A percentile compares a stretch with the other conserved stretches of the same genome.
These are phyloP conservation scores for Toxonevra muliebris DNA, from an alignment of 2,888 invertebrate species.

Conservation along the genomic window DNA sequence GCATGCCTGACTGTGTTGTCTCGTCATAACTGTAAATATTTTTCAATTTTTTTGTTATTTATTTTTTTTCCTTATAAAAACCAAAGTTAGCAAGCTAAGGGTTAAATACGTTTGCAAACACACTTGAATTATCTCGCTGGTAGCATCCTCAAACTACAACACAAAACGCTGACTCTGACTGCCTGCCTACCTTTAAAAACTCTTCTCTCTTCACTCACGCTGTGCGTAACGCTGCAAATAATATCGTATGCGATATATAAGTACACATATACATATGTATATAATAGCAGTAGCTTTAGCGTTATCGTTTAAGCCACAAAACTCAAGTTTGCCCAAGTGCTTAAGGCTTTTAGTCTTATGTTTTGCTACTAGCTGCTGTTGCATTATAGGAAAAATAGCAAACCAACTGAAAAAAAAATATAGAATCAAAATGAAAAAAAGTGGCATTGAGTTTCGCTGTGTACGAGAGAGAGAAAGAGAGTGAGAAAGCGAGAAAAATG, in stretches of 20 bases:
- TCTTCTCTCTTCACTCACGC: neutral
- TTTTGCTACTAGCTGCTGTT: neutral
- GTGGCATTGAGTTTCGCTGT: neutral
- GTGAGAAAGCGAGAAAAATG: neutral
- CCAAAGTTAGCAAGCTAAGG: conserved; percentile 12
- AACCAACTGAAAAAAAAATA: neutral
- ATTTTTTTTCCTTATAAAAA: conserved; percentile 4
- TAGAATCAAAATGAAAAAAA: neutral
- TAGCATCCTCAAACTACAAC: conserved; percentile 9
- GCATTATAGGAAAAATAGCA: neutral
- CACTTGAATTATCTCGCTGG: conserved; percentile 37
- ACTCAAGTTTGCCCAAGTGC: conserved; percentile 22
- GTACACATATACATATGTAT: no score
- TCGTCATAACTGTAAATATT: neutral
- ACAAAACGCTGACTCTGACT: neutral
- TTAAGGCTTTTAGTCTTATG: conserved; percentile 1
- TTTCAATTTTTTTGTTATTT: no score
- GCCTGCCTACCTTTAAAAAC: neutral
- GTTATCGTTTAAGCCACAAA: conserved; percentile 17
- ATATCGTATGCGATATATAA: conserved; percentile 9
- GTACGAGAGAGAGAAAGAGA: no score
- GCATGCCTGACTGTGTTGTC: neutral
- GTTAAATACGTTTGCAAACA: conserved; percentile 38
- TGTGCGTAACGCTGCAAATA: neutral
- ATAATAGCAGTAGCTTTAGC: no score